phyloP scores from a whole-genome alignment of 2,888 invertebrate genomes.

The Rhagonycha lutea region DNA sequence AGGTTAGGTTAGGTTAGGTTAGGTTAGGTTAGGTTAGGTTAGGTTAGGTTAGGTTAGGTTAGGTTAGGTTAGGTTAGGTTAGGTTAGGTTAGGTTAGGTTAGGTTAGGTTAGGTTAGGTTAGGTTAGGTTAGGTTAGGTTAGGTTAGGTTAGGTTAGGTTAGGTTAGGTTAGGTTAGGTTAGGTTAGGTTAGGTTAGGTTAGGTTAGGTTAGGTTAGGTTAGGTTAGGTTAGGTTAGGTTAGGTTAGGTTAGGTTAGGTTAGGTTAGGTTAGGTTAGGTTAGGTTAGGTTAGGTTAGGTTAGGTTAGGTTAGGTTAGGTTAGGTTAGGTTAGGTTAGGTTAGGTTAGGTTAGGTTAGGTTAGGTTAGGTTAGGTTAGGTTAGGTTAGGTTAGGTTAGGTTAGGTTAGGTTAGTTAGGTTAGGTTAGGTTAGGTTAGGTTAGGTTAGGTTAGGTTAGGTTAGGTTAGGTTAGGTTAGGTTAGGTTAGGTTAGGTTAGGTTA shows the following conservation, averaged over 20 bases:
- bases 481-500: slow-evolving; percentile 37
- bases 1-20: not conserved
- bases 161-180: not conserved
- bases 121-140: not conserved
- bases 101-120: not conserved
- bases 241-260: slow-evolving; percentile 25
- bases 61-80: not conserved
- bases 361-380: slow-evolving; percentile 32
- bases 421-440: slow-evolving; percentile 3
- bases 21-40: not conserved
- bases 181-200: not conserved
- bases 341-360: slow-evolving; percentile 30
- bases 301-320: slow-evolving; percentile 24
- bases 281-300: slow-evolving; percentile 20
- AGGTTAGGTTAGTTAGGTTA: not conserved
- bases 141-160: too few species aligned
- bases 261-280: not conserved
- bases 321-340: slow-evolving; percentile 25
- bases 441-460: slow-evolving; percentile 1
- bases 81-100: not conserved
- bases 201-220: not conserved
- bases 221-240: slow-evolving; percentile 20
- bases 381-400: slow-evolving; percentile 22
- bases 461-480: not conserved
- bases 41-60: not conserved